Evolutionary conservation across 2,113 vertebrate genomes (phyloP), one percentile per base, ranked within the genome.

Genomic region (Symphodus melops): DNA sequence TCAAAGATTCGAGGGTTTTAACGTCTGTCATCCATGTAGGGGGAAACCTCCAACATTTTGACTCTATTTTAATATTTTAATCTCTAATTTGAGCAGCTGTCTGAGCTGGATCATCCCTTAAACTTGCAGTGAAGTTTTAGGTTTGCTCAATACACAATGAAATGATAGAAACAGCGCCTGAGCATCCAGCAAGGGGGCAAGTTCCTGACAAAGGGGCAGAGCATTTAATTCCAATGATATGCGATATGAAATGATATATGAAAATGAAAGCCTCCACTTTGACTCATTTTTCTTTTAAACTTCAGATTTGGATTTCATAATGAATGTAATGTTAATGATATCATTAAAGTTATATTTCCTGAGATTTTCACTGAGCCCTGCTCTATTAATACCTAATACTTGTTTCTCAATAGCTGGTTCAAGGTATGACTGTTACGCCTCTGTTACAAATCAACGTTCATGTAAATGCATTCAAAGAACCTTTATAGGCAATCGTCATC

Each of bases 61-160:
- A 79, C 68, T 75, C 75, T 54, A 37, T 64, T 84, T 91, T 69
- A 89, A 90, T 88, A 87, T 89, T 91, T 90, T 48, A 88, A 80
- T 66, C 86, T 84, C 81, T 86, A 71, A 89, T 89, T 90, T 86
- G 71, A 72, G 79, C 65, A 49, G 9, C 55, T 17, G 68, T 58
- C 44, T 46, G 61, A 75, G 64, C 65, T 46, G 67, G 25, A 81
- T 89, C 78, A 84, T 84, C 80, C 59, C 67, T 82, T 78, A 75
- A 68, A 23, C 72, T 85, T 52, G 17, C 62, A 21, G 13, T 68
- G 82, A 91, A 82, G 86, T 78, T 82, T 82, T 65, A 64, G 62
- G 84, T 77, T 63, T 72, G 59, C 71, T 72, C 19, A 37, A 49
- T 37, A 46, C 57, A 78, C 57, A 75, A 68, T 59, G 64, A 64